These are phyloP conservation scores for Asbolus verrucosus DNA, from an alignment of 1,140 invertebrate species.

Conservation along the genomic window DNA sequence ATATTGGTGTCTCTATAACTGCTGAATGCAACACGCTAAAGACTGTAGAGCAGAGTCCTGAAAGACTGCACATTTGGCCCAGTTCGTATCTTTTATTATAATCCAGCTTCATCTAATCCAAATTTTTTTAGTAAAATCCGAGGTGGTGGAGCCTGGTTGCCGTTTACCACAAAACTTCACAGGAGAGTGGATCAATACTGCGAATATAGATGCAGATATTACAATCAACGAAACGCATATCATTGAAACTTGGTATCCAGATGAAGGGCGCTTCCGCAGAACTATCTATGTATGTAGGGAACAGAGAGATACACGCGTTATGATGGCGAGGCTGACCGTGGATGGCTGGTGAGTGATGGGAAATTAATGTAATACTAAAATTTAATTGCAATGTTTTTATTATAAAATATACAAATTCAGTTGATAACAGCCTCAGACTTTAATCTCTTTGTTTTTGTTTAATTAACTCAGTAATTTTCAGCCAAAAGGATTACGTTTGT, in stretches of 20 bases:
- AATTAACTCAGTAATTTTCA: conserved; percentile 67
- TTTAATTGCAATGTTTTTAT: no score
- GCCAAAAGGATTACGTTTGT: conserved; percentile 97
- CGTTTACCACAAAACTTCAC: conserved; percentile 93
- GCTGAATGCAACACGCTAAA: conserved; percentile 92
- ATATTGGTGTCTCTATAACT: conserved; percentile 90
- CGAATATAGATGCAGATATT: conserved; percentile 94
- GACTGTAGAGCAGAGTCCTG: conserved; percentile 92
- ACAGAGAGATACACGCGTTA: conserved; percentile 85
- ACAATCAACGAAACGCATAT: conserved; percentile 97
- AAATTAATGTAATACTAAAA: conserved; percentile 37
- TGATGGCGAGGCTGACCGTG: conserved; percentile 96
- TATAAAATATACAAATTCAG: no score
- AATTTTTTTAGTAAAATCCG: conserved; percentile 75
- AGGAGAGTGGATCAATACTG: conserved; percentile 97
- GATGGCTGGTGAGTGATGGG: conserved; percentile 87
- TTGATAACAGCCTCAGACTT: no score
- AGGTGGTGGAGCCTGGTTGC: conserved; percentile 91
- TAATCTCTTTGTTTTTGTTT: no score
- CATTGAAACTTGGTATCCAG: conserved; percentile 93
- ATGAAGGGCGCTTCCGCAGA: conserved; percentile 86
- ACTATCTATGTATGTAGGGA: conserved; percentile 97
- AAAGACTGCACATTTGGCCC: conserved; percentile 88
- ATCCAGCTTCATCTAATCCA: not conserved
- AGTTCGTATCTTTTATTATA: conserved; percentile 46